Evolutionary conservation across 2,888 invertebrate genomes (phyloP), one percentile per base, ranked within the genome.

Genomic region (Metalampra italica): DNA sequence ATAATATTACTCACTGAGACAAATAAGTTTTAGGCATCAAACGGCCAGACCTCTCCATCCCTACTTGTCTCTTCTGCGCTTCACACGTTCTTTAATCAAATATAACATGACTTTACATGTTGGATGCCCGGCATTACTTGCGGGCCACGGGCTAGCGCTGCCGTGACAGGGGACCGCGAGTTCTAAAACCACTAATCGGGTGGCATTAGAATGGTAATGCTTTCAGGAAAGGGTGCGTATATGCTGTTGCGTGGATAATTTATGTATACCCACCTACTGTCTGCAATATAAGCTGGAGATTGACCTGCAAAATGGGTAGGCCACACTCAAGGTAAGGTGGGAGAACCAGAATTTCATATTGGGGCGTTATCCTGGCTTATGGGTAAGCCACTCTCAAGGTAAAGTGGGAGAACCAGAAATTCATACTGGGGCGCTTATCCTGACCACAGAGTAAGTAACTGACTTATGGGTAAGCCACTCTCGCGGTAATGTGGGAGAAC

Each of bases 51-150:
- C 43, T 30, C 32, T 1, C 29, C 8, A 42, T 9, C 43, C n/a
- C 14, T 5, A 49, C 14, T 32, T 32, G 7, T 1, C 32, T 11
- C 30, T 30, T 30, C 5, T 30, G 8, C 30, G 8, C 8, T 30
- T 30, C 30, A 30, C 8, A 30, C n/a, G 22, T 22, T 47, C 49
- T 50, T 29, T 45, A 51, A 45, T 53, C 46, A 49, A 57, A 55
- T 46, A 41, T 37, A 51, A 43, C 53, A 51, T 54, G 47, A 47
- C 53, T 52, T 43, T 45, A 42, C 46, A 51, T 46, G 53, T 38
- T 43, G 40, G 38, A 49, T 48, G 29, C 40, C 49, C 12, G 11
- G 40, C 42, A 42, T 42, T 47, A 43, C 47, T 47, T 52, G 49
- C 43, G 34, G 12, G 37, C n/a, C 7, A 8, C 29, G 15, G 46